Conservation (phyloP, 2,888 invertebrate genomes). For the Cantharis rustica region DNA sequence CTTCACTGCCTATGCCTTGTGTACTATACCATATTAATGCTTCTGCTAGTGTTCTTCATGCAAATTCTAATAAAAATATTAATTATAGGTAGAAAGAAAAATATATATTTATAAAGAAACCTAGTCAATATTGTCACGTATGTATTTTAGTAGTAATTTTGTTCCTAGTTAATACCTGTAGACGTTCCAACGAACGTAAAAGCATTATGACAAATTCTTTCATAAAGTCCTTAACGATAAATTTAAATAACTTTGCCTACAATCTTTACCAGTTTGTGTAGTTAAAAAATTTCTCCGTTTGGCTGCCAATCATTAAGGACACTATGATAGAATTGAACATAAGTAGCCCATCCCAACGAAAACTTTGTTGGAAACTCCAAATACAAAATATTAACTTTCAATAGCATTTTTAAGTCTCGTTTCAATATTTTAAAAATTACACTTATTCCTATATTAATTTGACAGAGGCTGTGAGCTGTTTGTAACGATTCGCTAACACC, state of each 20-base stretch:
- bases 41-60: background rate
- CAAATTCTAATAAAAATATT: background rate
- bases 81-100: background rate
- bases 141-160: background rate
- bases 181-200: no score
- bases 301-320: no score
- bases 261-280: no score
- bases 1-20: conserved; percentile 3
- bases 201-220: no score
- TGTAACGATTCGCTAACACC: background rate
- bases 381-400: background rate
- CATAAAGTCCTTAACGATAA: background rate
- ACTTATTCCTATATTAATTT: background rate
- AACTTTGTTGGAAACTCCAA: background rate
- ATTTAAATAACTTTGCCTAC: no score
- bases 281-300: no score
- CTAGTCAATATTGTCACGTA: background rate
- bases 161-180: background rate
- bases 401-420: no score
- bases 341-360: background rate
- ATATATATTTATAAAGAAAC: background rate
- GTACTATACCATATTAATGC: background rate
- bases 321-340: background rate
- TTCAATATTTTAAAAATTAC: background rate
- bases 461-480: background rate